These are phyloP conservation scores for Tetragnatha versicolor DNA, from an alignment of 1,140 invertebrate species.

Conservation along the genomic window DNA sequence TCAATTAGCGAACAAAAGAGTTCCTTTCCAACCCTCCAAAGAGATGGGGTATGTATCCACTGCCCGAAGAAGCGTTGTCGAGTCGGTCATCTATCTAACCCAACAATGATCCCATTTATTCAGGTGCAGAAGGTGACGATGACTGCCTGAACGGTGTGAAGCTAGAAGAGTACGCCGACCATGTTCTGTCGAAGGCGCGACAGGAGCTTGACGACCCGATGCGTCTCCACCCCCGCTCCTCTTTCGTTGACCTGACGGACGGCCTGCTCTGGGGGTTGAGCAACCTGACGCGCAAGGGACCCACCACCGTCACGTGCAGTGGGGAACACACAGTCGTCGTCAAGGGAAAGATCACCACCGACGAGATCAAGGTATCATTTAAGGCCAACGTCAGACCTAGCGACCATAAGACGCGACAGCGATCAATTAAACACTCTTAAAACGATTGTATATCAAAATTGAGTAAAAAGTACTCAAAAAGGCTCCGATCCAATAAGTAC, in stretches of 20 bases:
- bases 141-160: background rate
- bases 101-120: too few relatives aligned
- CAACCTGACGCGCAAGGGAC: background rate
- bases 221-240: background rate
- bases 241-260: slow-evolving; percentile 6
- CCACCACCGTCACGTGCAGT: background rate
- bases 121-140: background rate
- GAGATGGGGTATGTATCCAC: background rate
- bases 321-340: background rate
- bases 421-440: too few relatives aligned
- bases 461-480: too few relatives aligned
- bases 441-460: too few relatives aligned
- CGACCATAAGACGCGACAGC: too few relatives aligned
- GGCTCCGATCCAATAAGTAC: too few relatives aligned
- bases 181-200: slow-evolving; percentile 6
- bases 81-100: too few relatives aligned
- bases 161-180: slow-evolving; percentile 6
- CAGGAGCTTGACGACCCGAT: slow-evolving; percentile 12
- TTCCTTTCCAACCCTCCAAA: too few relatives aligned
- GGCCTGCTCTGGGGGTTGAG: slow-evolving; percentile 14
- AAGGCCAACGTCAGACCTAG: too few relatives aligned
- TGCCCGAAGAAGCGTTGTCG: background rate
- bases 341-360: background rate
- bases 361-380: slow-evolving; percentile 15
- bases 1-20: too few relatives aligned